phyloP scores from a whole-genome alignment of 2,888 invertebrate species.

The Chromoteleia sp. region DNA sequence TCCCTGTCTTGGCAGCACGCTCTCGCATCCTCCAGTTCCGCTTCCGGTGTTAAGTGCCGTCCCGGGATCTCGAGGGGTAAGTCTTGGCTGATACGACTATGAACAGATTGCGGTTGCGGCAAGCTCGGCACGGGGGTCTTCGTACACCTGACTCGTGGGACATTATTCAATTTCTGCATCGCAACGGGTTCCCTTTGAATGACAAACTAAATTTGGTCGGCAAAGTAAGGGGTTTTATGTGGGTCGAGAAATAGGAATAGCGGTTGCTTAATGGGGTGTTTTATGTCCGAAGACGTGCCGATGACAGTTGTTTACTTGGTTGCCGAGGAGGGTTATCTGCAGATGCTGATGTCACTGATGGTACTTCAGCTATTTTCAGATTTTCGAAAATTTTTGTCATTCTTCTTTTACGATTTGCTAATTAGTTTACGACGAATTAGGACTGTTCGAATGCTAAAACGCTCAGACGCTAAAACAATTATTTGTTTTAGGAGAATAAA shows the following conservation, averaged over 20 bases:
- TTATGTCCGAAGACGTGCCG: neutral
- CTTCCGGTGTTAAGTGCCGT: slow-evolving; percentile 22
- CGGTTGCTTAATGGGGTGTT: neutral
- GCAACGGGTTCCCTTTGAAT: slow-evolving; percentile 5
- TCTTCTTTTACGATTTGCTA: no score
- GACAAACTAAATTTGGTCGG: slow-evolving; percentile 11
- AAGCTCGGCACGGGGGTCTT: neutral
- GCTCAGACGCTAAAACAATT: no score
- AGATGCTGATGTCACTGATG: slow-evolving; percentile 14
- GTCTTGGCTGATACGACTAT: neutral
- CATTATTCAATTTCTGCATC: slow-evolving; percentile 32
- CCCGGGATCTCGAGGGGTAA: slow-evolving; percentile 36
- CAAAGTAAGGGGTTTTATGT: neutral
- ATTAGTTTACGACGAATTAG: no score
- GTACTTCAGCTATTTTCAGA: no score
- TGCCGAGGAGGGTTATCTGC: slow-evolving; percentile 18
- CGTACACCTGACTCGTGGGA: slow-evolving; percentile 29
- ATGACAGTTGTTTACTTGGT: slow-evolving; percentile 28
- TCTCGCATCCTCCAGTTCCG: slow-evolving; percentile 11
- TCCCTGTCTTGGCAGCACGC: neutral
- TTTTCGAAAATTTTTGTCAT: no score
- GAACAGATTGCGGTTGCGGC: neutral
- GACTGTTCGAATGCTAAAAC: no score
- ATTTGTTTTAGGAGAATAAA: no score
- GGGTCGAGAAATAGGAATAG: neutral